Evolutionary conservation across 2,113 vertebrate genomes (phyloP).

Genomic region (Odontophorus gujanensis): DNA sequence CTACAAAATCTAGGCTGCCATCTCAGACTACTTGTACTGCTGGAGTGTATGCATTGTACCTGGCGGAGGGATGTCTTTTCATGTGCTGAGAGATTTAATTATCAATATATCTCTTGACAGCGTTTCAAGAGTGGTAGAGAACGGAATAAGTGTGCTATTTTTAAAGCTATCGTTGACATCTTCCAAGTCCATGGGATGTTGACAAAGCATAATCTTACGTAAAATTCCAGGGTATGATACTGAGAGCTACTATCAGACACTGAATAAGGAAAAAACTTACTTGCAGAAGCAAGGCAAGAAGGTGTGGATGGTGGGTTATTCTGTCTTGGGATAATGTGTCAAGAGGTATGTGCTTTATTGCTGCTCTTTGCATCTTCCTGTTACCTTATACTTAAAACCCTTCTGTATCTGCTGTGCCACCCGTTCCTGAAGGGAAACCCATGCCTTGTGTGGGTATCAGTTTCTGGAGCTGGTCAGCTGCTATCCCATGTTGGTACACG

Average conservation of each 20-base stretch:
- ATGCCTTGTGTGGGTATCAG: background rate
- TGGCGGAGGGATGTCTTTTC: conserved; percentile 10
- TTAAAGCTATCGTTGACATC: background rate
- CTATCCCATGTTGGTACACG: background rate
- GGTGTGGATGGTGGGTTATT: background rate
- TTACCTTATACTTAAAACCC: background rate
- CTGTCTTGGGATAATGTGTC: background rate
- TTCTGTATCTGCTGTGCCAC: background rate
- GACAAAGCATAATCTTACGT: conserved; percentile 12
- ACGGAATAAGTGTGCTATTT: conserved; percentile 12
- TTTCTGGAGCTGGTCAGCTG: background rate
- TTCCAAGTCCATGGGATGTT: conserved; percentile 13
- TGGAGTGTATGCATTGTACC: conserved; percentile 26
- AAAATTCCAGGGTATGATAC: background rate
- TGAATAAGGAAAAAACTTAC: background rate
- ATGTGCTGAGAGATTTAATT: conserved; percentile 40
- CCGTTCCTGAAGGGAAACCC: background rate
- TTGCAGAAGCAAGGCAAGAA: background rate
- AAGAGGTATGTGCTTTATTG: background rate
- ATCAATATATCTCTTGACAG: conserved; percentile 35
- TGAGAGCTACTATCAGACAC: conserved; percentile 1
- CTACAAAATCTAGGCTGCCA: conserved; percentile 45
- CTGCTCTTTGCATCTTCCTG: background rate
- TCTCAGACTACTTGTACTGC: conserved; percentile 45
- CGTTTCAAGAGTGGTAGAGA: conserved; percentile 13